Evolutionary conservation across 2,113 vertebrate genomes (phyloP).

Genomic region (Pelobates fuscus): DNA sequence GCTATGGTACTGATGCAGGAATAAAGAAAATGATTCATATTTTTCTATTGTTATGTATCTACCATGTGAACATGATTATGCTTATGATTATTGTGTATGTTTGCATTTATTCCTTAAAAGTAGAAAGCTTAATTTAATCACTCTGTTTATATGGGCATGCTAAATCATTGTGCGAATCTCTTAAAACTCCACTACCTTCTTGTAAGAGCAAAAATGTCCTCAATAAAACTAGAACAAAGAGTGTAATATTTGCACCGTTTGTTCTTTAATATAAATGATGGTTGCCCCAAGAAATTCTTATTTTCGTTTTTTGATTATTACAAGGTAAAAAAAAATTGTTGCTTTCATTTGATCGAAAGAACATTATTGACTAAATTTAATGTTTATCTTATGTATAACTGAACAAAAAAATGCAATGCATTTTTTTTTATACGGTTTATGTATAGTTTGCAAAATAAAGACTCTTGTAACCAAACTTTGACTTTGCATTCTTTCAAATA

Average conservation of each 20-base stretch:
- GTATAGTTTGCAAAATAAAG: conserved; percentile 98
- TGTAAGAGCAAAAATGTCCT: conserved; percentile 62
- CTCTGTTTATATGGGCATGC: conserved; percentile 80
- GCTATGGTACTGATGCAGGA: conserved; percentile 65
- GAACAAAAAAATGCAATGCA: conserved; percentile 72
- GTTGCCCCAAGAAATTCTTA: conserved; percentile 57
- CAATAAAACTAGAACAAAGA: conserved; percentile 57
- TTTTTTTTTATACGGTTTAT: conserved; percentile 90
- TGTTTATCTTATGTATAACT: conserved; percentile 68
- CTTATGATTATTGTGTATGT: conserved; percentile 71
- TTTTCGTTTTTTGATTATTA: conserved; percentile 53
- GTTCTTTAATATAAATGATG: conserved; percentile 59
- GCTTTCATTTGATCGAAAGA: conserved; percentile 62
- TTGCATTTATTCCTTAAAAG: conserved; percentile 71
- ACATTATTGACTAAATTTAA: conserved; percentile 64
- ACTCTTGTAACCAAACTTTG: conserved; percentile 82
- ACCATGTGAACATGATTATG: conserved; percentile 69
- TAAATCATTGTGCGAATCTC: conserved; percentile 70
- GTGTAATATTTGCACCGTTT: conserved; percentile 52
- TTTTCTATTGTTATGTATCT: conserved; percentile 70
- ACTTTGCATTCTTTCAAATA: conserved; percentile 10
- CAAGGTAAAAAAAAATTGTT: conserved; percentile 61
- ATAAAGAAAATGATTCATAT: conserved; percentile 69
- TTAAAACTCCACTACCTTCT: conserved; percentile 61
- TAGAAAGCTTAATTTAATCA: conserved; percentile 71